Percentiles rank a stretch among this genome's conserved stretches.
phyloP scores from a whole-genome alignment of 2,888 invertebrate genomes.

The Tridacna gigas region DNA sequence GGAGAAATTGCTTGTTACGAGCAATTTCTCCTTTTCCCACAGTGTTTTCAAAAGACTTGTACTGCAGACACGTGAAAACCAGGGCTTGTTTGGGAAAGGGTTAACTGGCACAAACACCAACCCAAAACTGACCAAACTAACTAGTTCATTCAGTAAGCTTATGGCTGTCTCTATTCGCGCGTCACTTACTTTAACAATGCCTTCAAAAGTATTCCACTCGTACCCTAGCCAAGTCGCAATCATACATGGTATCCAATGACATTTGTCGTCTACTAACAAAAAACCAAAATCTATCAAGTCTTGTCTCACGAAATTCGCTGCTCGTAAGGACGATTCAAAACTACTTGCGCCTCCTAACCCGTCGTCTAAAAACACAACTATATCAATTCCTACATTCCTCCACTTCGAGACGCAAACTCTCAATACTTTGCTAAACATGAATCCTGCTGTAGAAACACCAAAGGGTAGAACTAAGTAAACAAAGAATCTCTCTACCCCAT shows the following conservation, averaged over 20 bases:
- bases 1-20: too few species aligned
- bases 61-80: too few species aligned
- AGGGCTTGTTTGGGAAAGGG: too few species aligned
- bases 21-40: too few species aligned
- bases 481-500: conserved; percentile 17
- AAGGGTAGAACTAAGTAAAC: conserved; percentile 44
- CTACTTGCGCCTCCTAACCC: conserved; percentile 27
- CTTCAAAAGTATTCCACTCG: neutral
- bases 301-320: neutral
- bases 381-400: conserved; percentile 19
- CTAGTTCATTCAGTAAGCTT: neutral
- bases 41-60: too few species aligned
- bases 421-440: conserved; percentile 37
- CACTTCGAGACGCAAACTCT: conserved; percentile 33
- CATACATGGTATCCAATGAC: conserved; percentile 1
- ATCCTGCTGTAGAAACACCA: conserved; percentile 40
- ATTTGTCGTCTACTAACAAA: neutral
- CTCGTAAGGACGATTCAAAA: neutral
- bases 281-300: neutral
- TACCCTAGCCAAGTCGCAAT: neutral
- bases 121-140: neutral
- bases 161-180: neutral
- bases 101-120: neutral
- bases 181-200: neutral
- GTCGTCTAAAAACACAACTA: conserved; percentile 42